Conservation (phyloP, 1,140 invertebrate genomes). For the Catajapyx aquilonaris region DNA sequence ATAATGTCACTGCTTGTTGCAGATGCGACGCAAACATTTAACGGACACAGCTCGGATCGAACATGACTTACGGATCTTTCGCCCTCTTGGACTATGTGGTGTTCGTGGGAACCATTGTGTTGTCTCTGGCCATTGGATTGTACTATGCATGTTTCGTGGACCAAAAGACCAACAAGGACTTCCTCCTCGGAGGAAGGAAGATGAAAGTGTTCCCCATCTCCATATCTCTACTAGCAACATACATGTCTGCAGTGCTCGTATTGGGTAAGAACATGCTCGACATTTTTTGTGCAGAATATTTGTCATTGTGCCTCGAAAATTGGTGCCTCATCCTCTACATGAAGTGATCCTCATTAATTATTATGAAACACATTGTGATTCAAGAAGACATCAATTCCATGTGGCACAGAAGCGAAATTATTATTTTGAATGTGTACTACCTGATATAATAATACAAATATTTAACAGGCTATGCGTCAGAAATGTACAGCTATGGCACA, state of each 20-base stretch:
- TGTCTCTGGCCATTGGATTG: constrained; percentile 22
- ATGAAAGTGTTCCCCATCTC: constrained; percentile 11
- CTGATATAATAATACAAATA: neutral
- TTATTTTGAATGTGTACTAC: neutral
- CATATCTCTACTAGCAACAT: constrained; percentile 10
- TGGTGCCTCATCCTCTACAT: too few relatives aligned
- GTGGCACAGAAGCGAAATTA: neutral
- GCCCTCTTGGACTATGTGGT: constrained; percentile 15
- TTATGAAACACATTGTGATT: too few relatives aligned
- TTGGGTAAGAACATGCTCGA: constrained; percentile 8
- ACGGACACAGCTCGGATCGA: too few relatives aligned
- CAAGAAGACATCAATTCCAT: too few relatives aligned
- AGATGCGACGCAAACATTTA: too few relatives aligned
- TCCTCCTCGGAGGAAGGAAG: constrained; percentile 19
- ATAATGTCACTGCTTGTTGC: too few relatives aligned
- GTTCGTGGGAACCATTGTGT: constrained; percentile 15
- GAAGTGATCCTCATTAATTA: too few relatives aligned
- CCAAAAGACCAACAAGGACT: constrained; percentile 21
- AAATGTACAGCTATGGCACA: constrained; percentile 11
- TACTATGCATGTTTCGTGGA: constrained; percentile 25
- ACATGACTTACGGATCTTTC: too few relatives aligned
- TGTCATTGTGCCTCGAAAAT: too few relatives aligned
- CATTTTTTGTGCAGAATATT: too few relatives aligned
- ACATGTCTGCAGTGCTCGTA: constrained; percentile 12
- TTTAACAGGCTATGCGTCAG: constrained; percentile 10